Evolutionary conservation across 2,888 invertebrate genomes (phyloP).

Genomic region (Chaitophorus viminalis): DNA sequence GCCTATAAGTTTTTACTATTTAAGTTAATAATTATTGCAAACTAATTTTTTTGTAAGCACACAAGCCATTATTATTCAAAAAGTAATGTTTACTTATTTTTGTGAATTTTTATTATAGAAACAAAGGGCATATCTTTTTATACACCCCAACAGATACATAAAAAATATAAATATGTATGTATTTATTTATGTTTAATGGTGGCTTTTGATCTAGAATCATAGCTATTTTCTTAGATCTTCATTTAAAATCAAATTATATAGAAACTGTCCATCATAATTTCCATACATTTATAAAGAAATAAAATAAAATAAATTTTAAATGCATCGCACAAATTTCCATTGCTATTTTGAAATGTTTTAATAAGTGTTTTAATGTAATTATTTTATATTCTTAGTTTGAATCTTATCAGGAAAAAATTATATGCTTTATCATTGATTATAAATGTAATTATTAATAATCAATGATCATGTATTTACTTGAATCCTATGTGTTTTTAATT

Average conservation of each 20-base stretch:
- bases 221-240: not conserved
- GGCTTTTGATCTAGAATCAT: constrained; percentile 5
- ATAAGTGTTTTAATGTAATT: not conserved
- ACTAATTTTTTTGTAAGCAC: not conserved
- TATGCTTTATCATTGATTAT: not conserved
- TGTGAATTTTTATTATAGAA: constrained; percentile 22
- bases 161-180: not conserved
- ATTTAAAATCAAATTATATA: not conserved
- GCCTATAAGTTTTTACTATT: constrained; percentile 11
- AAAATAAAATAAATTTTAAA: not conserved
- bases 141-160: not conserved
- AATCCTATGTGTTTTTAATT: not conserved
- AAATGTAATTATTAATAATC: not conserved
- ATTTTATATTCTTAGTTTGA: not conserved
- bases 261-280: not conserved
- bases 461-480: not conserved
- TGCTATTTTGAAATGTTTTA: not conserved
- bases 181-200: not conserved
- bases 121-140: not conserved
- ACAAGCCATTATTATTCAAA: not conserved
- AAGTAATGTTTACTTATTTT: not conserved
- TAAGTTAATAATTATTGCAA: constrained; percentile 16
- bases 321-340: not conserved
- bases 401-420: not conserved
- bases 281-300: not conserved